These are phyloP conservation scores for Hirudo medicinalis DNA, from an alignment of 1,140 invertebrate species.

Conservation along the genomic window DNA sequence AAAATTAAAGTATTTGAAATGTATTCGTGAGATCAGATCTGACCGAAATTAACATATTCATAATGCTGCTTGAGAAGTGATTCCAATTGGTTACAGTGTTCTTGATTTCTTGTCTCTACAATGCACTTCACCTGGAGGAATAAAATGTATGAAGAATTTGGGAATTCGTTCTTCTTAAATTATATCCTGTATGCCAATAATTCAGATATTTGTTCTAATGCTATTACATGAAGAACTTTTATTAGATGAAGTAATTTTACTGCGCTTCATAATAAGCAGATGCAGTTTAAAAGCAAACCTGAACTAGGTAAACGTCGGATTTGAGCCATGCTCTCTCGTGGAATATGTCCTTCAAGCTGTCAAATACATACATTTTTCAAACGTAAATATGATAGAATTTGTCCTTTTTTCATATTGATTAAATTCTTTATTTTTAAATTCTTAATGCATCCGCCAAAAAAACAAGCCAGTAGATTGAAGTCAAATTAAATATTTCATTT, in stretches of 20 bases:
- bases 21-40: background rate
- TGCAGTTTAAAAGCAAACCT: conserved; percentile 26
- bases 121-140: conserved; percentile 34
- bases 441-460: too few species aligned
- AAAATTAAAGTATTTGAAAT: background rate
- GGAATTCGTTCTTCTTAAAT: background rate
- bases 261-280: background rate
- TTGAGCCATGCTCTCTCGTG: conserved; percentile 83
- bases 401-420: background rate
- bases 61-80: conserved; percentile 51
- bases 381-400: background rate
- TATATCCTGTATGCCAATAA: background rate
- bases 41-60: conserved; percentile 37
- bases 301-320: conserved; percentile 63
- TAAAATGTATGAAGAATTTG: background rate
- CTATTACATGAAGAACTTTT: too few species aligned
- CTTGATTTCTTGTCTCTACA: conserved; percentile 62
- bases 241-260: background rate
- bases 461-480: too few species aligned
- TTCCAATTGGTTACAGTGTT: conserved; percentile 57
- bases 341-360: conserved; percentile 76
- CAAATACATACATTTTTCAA: conserved; percentile 22
- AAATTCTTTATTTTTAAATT: too few species aligned
- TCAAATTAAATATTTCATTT: too few species aligned
- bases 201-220: background rate